Base-by-base conservation (phyloP, 2,113 vertebrate genomes). In the Saccopteryx leptura region DNA sequence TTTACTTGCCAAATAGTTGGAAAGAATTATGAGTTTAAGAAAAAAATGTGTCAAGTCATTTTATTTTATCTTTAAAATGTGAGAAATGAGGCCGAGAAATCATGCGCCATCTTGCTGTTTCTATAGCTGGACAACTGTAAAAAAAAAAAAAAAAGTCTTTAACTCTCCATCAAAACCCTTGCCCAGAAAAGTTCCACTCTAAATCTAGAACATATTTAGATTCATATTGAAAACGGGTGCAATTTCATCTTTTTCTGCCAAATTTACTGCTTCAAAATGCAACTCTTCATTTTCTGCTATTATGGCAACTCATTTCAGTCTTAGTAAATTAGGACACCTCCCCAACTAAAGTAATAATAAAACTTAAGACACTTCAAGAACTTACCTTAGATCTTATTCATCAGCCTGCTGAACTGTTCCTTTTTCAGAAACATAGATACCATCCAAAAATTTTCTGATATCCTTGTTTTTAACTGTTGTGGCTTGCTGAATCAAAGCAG, bases 381-480 rank as follows among this genome's bases (percentile, higher is more conserved):
- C 95, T 23, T 94, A 99, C 98, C 98, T 86, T 24, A 31, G 17
- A 94, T 72, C 56, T 98, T 98, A 99, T 80, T 99, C 98, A 80
- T 98, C 98, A 66, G 98, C 95, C 96, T 98, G 98, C 96, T 99
- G 98, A 78, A 99, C 99, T 95, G 99, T 99, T 97, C 98, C 99
- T 96, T 99, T 99, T 97, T 99, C 99, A 0, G 99, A 99, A 91
- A 99, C 98, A 60, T 99, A 99, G 96, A 99, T 99, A 84, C 99
- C 99, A 31, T 99, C 99, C 99, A 99, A 98, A 98, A 99, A 99
- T 93, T 99, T 99, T 65, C 99, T 98, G 98, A 99, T 99, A 99
- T 99, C 99, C 98, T 99, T 99, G 97, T 99, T 99, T 99, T 99
- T 99, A 91, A 99, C 99, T 88, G 99, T 99, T 90, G 99, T 99